Conservation (phyloP, 2,888 invertebrate species). For the Andrena flavipes region DNA sequence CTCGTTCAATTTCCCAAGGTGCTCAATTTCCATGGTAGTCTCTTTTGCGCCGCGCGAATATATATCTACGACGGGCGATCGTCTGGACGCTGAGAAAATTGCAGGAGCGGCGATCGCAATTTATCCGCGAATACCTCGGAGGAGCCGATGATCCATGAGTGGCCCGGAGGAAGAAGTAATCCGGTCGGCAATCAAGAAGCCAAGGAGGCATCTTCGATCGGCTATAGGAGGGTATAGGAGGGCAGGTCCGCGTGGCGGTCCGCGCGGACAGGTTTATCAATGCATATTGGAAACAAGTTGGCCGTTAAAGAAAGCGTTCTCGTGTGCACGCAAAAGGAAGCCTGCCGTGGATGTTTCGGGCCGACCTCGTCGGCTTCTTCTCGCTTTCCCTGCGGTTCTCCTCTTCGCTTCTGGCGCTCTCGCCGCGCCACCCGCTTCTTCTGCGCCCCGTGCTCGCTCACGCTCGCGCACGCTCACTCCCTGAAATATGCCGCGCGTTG, state of each 20-base stretch:
- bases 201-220: conserved; percentile 57
- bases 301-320: conserved; percentile 72
- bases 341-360: conserved; percentile 49
- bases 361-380: conserved; percentile 10
- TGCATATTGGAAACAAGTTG: conserved; percentile 80
- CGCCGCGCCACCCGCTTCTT: background rate
- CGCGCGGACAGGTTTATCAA: conserved; percentile 78
- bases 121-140: conserved; percentile 67
- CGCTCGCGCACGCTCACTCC: conserved; percentile 19
- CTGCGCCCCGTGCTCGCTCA: conserved; percentile 28
- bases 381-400: conserved; percentile 6
- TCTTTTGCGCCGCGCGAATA: conserved; percentile 58
- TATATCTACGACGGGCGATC: conserved; percentile 65
- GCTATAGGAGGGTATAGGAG: conserved; percentile 35
- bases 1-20: conserved; percentile 56
- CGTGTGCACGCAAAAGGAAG: conserved; percentile 59
- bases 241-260: conserved; percentile 50
- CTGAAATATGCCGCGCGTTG: conserved; percentile 82
- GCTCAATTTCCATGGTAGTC: conserved; percentile 61
- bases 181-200: conserved; percentile 73
- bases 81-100: conserved; percentile 69
- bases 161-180: conserved; percentile 70
- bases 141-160: conserved; percentile 71
- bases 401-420: conserved; percentile 1
- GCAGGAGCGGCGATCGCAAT: conserved; percentile 68